Evolutionary conservation across 2,797 vertebrate genomes (phyloP), one percentile per base, ranked within the genome.

Genomic region (Muscicapa comitata): DNA sequence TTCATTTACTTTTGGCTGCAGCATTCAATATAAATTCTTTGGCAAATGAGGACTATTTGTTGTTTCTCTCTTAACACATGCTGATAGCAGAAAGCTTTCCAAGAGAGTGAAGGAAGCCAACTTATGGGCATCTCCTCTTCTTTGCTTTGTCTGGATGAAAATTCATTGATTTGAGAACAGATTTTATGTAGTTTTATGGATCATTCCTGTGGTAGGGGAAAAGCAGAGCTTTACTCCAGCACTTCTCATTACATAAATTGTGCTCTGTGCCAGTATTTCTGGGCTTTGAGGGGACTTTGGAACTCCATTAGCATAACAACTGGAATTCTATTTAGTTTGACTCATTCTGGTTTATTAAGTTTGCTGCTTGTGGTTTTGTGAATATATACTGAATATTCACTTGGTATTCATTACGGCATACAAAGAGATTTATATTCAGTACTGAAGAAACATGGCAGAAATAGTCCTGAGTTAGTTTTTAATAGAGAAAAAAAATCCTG

Each of bases 251-350:
- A 61, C 38, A 79, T 71, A 88, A 94, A 87, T 10, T 65, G 28
- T 40, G 26, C 35, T 37, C 35, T 37, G 17, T 82, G 84, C 92
- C 96, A 96, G 18, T 0, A 1, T 87, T 93, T 93, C 88, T 94
- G 88, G 73, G 73, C 86, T 86, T 77, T 86, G 42, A 88, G 57
- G 87, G 38, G 62, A 77, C 67, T 87, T 92, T 89, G 80, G 75
- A 92, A 87, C 80, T 94, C 65, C 31, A 40, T 76, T 88, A 92
- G 68, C 4, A 0, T 89, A 93, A 93, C 0, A 20, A 79, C 35
- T 88, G 83, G 90, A 94, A 90, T 94, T 88, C 79, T 45, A 68
- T 86, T 93, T 78, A 40, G 45, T 76, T 96, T 90, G 72, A 92
- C 67, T 95, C 63, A 76, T 54, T 37, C 23, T 82, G 59, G n/a